A percentile compares a stretch with the other conserved stretches of the same genome.
Conservation (phyloP, 2,888 invertebrate species). For the Xanthia icteritia region DNA sequence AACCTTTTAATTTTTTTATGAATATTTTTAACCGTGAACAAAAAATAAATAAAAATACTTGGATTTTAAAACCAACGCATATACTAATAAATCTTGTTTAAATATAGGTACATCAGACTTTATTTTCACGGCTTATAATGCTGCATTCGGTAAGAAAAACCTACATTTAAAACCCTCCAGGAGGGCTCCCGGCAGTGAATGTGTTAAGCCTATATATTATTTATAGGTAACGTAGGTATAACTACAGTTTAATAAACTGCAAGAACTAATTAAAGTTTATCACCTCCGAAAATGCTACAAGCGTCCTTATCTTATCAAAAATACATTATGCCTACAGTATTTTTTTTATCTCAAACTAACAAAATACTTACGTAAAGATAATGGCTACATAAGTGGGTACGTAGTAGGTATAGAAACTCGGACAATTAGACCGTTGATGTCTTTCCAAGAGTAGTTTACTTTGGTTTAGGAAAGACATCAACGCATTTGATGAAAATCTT, state of each 20-base stretch:
- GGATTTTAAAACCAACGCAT: too few species aligned
- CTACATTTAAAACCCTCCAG: too few species aligned
- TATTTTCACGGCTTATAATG: too few species aligned
- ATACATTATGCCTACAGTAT: conserved; percentile 18
- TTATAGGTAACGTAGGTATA: not conserved
- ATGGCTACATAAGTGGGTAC: conserved; percentile 2
- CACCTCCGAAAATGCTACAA: conserved; percentile 2
- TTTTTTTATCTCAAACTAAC: conserved; percentile 45
- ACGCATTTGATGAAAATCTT: conserved; percentile 70
- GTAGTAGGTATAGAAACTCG: not conserved
- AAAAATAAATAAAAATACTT: too few species aligned
- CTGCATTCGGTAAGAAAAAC: too few species aligned
- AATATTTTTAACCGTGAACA: too few species aligned
- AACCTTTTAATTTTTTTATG: too few species aligned
- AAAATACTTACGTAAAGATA: conserved; percentile 28
- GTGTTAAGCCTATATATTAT: too few species aligned
- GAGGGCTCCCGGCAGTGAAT: too few species aligned
- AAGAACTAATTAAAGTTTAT: conserved; percentile 27
- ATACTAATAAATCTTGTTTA: too few species aligned
- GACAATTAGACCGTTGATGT: conserved; percentile 76
- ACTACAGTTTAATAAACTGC: not conserved
- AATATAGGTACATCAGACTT: too few species aligned
- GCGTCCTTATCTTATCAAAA: conserved; percentile 47
- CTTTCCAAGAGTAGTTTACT: conserved; percentile 75
- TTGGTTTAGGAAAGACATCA: conserved; percentile 81